Conservation (phyloP, 2,888 invertebrate genomes). For the Lypha dubia region DNA sequence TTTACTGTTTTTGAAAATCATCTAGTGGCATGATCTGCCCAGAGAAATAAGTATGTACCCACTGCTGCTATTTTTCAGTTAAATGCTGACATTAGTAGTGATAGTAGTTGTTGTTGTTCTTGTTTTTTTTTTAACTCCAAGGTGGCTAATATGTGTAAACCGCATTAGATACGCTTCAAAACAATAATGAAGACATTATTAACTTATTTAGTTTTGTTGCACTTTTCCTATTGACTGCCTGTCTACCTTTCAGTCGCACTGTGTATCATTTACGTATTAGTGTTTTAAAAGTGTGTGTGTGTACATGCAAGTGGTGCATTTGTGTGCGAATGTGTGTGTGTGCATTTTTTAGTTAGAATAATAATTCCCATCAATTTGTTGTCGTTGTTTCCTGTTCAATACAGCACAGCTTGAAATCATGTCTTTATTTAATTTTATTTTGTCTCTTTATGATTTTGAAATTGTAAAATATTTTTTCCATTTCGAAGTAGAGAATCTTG, state of each 20-base stretch:
- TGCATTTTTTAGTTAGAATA: slow-evolving; percentile 48
- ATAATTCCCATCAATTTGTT: slow-evolving; percentile 72
- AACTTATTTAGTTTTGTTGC: slow-evolving; percentile 77
- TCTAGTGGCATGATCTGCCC: slow-evolving; percentile 37
- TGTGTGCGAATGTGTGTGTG: neutral
- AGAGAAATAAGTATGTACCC: slow-evolving; percentile 15
- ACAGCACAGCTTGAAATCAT: slow-evolving; percentile 71
- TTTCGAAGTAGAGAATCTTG: slow-evolving; percentile 48
- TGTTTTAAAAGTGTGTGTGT: slow-evolving; percentile 1
- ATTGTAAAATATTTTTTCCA: slow-evolving; percentile 48
- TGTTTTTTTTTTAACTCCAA: slow-evolving; percentile 66
- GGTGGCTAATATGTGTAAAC: slow-evolving; percentile 82
- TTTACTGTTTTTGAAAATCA: slow-evolving; percentile 55
- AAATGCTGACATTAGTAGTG: slow-evolving; percentile 46
- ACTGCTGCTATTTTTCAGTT: slow-evolving; percentile 34
- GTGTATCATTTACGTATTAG: slow-evolving; percentile 38
- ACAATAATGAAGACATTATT: slow-evolving; percentile 82
- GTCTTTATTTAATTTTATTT: slow-evolving; percentile 53
- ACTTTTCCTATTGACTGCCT: slow-evolving; percentile 50
- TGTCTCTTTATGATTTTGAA: slow-evolving; percentile 39
- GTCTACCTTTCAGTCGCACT: neutral
- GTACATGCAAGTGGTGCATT: too few species aligned
- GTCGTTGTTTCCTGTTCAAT: slow-evolving; percentile 71
- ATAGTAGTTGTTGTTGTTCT: slow-evolving; percentile 23
- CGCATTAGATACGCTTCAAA: slow-evolving; percentile 81